Conservation (phyloP, 92 coral and sea anemone genomes). For the Pocillopora grandis region DNA sequence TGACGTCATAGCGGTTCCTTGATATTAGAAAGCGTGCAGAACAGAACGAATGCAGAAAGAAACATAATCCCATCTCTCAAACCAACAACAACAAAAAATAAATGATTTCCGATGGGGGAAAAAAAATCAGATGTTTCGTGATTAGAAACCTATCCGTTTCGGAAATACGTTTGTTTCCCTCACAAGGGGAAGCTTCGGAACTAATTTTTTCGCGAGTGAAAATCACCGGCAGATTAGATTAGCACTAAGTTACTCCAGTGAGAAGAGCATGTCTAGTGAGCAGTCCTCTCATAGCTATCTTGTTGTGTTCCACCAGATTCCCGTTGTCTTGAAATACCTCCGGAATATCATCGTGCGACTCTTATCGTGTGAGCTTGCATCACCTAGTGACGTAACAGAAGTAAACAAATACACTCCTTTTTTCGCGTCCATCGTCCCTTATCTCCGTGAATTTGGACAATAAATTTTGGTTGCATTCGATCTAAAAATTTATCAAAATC, state of each 20-base stretch:
- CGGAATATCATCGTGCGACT: constrained; percentile 9
- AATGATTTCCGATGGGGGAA: too few relatives aligned
- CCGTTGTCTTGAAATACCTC: background rate
- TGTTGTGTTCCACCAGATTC: too few relatives aligned
- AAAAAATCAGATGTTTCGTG: too few relatives aligned
- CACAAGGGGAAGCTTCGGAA: too few relatives aligned
- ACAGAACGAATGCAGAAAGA: background rate
- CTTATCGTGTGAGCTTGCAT: constrained; percentile 26
- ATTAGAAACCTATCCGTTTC: too few relatives aligned
- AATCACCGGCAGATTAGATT: too few relatives aligned
- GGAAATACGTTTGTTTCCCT: too few relatives aligned
- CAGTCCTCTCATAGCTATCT: too few relatives aligned
- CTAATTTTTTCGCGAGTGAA: too few relatives aligned
- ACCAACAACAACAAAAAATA: too few relatives aligned
- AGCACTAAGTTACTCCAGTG: too few relatives aligned
- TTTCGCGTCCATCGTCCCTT: background rate
- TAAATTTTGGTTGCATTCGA: background rate
- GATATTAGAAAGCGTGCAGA: background rate
- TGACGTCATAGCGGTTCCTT: background rate
- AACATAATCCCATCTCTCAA: background rate
- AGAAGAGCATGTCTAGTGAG: too few relatives aligned
- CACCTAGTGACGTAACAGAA: constrained; percentile 16
- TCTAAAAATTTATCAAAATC: background rate
- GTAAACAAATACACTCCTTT: background rate
- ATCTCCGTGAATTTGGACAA: background rate